phyloP scores from a whole-genome alignment of 1,140 invertebrate genomes.

The Sycophaga agraensis region DNA sequence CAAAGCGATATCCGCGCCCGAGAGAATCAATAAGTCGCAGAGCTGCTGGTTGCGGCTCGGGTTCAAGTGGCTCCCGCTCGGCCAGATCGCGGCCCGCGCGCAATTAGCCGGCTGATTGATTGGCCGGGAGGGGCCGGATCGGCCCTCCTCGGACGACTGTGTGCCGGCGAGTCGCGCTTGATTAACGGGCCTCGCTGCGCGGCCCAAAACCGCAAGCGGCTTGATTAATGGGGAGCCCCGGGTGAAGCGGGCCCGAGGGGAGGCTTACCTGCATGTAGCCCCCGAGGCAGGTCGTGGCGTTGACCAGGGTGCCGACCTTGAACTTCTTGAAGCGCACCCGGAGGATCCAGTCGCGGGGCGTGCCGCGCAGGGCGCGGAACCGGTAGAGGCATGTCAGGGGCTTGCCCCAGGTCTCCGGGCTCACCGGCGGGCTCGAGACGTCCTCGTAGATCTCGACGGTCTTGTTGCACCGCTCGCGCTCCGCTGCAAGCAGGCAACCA shows the following conservation, averaged over 20 bases:
- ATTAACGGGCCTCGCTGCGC: neutral
- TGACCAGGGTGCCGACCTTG: constrained; percentile 83
- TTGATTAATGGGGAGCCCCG: too few species aligned
- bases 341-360: constrained; percentile 84
- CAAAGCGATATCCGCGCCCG: too few species aligned
- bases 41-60: too few species aligned
- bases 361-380: constrained; percentile 79
- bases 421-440: constrained; percentile 82
- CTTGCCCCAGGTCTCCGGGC: constrained; percentile 75
- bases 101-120: too few species aligned
- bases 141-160: neutral
- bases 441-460: constrained; percentile 91
- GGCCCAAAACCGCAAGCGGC: too few species aligned
- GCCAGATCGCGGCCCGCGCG: too few species aligned
- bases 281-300: constrained; percentile 81
- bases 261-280: constrained; percentile 79
- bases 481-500: too few species aligned
- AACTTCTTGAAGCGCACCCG: constrained; percentile 89
- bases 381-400: constrained; percentile 87
- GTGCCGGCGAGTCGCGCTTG: neutral
- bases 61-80: too few species aligned
- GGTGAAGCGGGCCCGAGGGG: too few species aligned
- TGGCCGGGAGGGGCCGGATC: neutral
- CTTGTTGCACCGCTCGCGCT: constrained; percentile 85
- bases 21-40: too few species aligned